Conservation (phyloP, 2,113 vertebrate species). For the Hydrochoerus hydrochaeris region DNA sequence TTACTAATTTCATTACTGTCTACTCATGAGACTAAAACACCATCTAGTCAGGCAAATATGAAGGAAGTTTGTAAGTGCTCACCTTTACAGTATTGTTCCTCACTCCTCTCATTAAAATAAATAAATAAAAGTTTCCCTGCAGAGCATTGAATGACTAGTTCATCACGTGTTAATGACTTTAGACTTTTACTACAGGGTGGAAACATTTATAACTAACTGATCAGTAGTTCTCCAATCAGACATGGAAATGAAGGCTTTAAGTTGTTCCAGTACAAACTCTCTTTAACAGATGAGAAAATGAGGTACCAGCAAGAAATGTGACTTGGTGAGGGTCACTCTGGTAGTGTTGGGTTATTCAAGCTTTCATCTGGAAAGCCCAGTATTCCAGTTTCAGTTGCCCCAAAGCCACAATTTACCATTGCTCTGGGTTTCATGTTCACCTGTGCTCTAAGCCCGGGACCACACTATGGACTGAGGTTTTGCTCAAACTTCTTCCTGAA, state of each 20-base stretch:
- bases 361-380: not conserved
- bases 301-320: not conserved
- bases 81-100: slow-evolving; percentile 2
- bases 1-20: not conserved
- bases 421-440: not conserved
- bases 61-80: slow-evolving; percentile 15
- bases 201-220: not conserved
- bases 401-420: not conserved
- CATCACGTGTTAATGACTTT: not conserved
- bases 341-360: not conserved
- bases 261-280: not conserved
- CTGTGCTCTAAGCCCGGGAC: not conserved
- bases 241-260: not conserved
- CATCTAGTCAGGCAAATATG: not conserved
- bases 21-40: not conserved
- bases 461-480: not conserved
- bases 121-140: not conserved
- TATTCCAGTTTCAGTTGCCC: not conserved
- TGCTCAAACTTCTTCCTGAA: not conserved
- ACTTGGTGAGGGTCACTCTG: not conserved
- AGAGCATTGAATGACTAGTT: not conserved
- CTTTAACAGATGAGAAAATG: slow-evolving; percentile 38
- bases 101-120: not conserved
- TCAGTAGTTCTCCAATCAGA: not conserved
- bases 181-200: slow-evolving; percentile 21